Evolutionary conservation across 1,140 invertebrate species (phyloP), one percentile per base, ranked within the genome.

Genomic region (Rhyacophila brunnea): DNA sequence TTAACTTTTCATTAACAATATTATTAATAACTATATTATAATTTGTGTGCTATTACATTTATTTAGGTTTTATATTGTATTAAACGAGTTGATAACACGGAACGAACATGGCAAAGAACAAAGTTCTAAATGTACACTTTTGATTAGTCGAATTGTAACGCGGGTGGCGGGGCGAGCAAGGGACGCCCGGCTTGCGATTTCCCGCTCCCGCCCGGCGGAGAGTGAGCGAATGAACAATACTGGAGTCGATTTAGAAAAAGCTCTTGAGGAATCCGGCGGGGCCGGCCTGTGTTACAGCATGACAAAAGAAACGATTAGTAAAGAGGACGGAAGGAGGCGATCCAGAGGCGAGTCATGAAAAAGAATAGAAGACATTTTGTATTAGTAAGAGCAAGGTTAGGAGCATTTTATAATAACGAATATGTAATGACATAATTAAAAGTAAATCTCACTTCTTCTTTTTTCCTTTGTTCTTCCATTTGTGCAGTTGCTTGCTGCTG

Each of bases 221-320:
- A 58, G 44, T 54, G 58, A 59, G 62, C 62, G 49, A 59, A 55
- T 58, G 56, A 58, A 58, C 44, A 48, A 49, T 43, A 42, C 20
- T 49, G 34, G 19, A 34, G 43, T 43, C 36, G 44, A 14, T 75
- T 90, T 91, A 91, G 85, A 91, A 91, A 83, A 91, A 90, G 84
- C 88, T 91, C 84, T 91, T 91, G 79, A 91, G 84, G 84, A 91
- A 91, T 80, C 89, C 88, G 75, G 88, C 88, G 73, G 89, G 87
- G 79, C 88, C 88, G 80, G 88, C 87, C 88, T 90, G 69, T n/a
- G 14, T 9, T 20, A n/a, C 5, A n/a, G 13, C 10, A 36, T 54
- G 17, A 48, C n/a, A 51, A 48, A 14, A 46, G 14, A 45, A 51
- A 36, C 20, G 9, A 28, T 2, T 11, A 45, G n/a, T 32, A 13